A percentile compares a stretch with the other conserved stretches of the same genome.
Evolutionary conservation across 1,140 invertebrate genomes (phyloP).

Genomic region (Trachelipus rathkii): DNA sequence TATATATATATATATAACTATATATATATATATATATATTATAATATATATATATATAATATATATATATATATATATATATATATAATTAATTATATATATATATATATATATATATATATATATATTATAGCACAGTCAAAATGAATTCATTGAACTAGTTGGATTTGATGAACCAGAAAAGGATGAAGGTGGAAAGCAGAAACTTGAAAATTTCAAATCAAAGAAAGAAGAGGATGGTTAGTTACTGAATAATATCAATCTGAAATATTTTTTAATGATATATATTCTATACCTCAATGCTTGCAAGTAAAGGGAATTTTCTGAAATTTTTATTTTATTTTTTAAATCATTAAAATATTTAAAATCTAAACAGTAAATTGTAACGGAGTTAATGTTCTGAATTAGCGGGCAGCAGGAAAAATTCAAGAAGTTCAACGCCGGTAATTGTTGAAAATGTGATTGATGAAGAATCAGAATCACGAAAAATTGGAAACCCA

Average conservation of each 20-base stretch:
- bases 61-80: too few species aligned
- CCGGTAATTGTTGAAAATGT: constrained; percentile 34
- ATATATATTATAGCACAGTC: constrained; percentile 23
- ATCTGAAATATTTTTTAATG: not conserved
- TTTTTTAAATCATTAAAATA: too few species aligned
- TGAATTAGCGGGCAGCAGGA: constrained; percentile 29
- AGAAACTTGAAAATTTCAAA: not conserved
- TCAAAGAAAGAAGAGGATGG: constrained; percentile 36
- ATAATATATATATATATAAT: too few species aligned
- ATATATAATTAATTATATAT: too few species aligned
- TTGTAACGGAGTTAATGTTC: too few species aligned
- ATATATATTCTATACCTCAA: not conserved
- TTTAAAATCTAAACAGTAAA: too few species aligned
- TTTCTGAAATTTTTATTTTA: too few species aligned
- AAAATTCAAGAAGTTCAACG: constrained; percentile 29
- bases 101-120: too few species aligned
- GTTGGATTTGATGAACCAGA: constrained; percentile 43
- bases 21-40: too few species aligned
- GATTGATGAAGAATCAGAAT: constrained; percentile 2
- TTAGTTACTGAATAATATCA: constrained; percentile 4
- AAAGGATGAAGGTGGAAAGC: constrained; percentile 25
- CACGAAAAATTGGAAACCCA: not conserved
- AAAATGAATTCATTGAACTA: constrained; percentile 45
- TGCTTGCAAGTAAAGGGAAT: too few species aligned
- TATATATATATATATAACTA: too few species aligned